These are phyloP conservation scores for Rhagophthalmus giganteus DNA, from an alignment of 2,888 invertebrate genomes.

Conservation along the genomic window DNA sequence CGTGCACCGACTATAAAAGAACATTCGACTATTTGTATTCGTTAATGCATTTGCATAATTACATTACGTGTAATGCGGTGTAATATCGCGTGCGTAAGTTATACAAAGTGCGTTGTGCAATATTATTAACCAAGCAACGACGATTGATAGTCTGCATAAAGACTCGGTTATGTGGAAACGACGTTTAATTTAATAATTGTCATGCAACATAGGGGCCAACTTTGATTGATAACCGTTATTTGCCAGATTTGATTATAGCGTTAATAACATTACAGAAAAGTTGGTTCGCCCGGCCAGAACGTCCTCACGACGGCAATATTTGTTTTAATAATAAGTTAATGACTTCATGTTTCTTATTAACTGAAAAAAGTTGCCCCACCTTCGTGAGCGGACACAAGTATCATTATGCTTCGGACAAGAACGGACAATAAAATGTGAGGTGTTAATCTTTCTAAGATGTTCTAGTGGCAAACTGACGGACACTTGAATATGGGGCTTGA, in stretches of 20 bases:
- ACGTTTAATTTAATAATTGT: constrained; percentile 49
- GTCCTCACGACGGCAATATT: constrained; percentile 31
- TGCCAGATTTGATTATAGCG: constrained; percentile 33
- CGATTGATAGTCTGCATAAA: constrained; percentile 45
- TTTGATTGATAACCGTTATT: constrained; percentile 37
- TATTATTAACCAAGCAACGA: constrained; percentile 38
- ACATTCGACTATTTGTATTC: constrained; percentile 41
- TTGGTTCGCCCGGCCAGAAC: too few species aligned
- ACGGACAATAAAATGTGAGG: constrained; percentile 47
- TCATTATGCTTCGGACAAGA: constrained; percentile 46
- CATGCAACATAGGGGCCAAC: constrained; percentile 30
- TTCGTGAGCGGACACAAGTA: constrained; percentile 45
- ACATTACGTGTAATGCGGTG: constrained; percentile 36
- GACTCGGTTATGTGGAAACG: constrained; percentile 45
- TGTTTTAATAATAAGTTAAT: constrained; percentile 29
- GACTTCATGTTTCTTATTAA: constrained; percentile 32
- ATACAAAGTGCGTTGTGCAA: constrained; percentile 26
- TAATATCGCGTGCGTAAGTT: constrained; percentile 28
- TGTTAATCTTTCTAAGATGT: constrained; percentile 52
- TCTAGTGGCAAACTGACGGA: constrained; percentile 52
- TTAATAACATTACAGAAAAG: constrained; percentile 22
- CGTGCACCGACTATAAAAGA: constrained; percentile 36
- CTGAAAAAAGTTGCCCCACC: constrained; percentile 40
- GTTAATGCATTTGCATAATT: constrained; percentile 45
- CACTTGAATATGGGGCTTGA: constrained; percentile 48